Base-by-base conservation (phyloP, 2,797 vertebrate species). In the Erpetoichthys calabaricus region DNA sequence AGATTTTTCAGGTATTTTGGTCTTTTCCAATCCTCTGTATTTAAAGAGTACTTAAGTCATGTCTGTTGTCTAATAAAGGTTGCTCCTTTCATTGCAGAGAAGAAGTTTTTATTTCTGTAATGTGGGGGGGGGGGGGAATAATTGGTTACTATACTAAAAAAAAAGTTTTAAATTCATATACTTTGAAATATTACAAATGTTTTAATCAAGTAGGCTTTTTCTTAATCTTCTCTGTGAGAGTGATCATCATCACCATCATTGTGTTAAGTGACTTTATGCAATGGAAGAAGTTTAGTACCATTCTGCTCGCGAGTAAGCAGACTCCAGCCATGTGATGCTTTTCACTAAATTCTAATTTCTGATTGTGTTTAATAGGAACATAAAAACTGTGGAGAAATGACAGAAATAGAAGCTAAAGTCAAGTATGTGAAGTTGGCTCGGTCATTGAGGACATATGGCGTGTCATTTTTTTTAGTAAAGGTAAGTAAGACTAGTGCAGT, bases 381-480 rank as follows among this genome's bases (percentile, higher is more conserved):
- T 76, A 98, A 94, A 72, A 92, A 84, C 73, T 97, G 90, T 47
- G 94, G 92, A 1, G 95, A 97, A 73, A 97, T 97, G 92, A 89
- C 75, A 0, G 95, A 99, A 71, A 97, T 99, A n/a, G 94, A 98
- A 71, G 93, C 91, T 9, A 98, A 98, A 71, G 94, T 96, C 67
- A 97, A 99, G 64, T 99, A 99, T 0, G 95, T 99, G 63, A 99
- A 98, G 69, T 77, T 98, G 0, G 94, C 95, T 5, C 84, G 95
- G 5, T 98, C 95, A 42, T 80, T 98, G 51, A 82, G 87, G 66
- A 99, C 95, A 0, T 99, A 98, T 0, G 95, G 94, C 0, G 94
- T 99, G 56, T 99, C 95, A 0, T 99, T 99, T 71, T 98, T 99
- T 65, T 77, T 99, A 52, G 95, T 98, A 3, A 99, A 99, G 90